These are phyloP conservation scores for Anastrepha obliqua DNA, from an alignment of 1,140 invertebrate genomes.

Conservation along the genomic window DNA sequence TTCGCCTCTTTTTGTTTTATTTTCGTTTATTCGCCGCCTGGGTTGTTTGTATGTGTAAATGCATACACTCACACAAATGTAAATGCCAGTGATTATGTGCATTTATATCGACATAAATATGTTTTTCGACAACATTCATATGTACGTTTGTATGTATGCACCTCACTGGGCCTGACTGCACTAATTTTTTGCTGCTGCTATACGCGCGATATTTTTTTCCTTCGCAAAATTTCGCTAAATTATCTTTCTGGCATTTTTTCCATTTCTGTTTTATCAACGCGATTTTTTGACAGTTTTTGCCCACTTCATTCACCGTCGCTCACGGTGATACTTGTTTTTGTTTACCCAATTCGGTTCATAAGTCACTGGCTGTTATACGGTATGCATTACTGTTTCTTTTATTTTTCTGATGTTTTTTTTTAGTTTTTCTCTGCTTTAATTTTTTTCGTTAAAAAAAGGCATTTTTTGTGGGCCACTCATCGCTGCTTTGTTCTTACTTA, in stretches of 20 bases:
- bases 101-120: no score
- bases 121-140: neutral
- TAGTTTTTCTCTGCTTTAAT: neutral
- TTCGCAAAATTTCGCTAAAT: slow-evolving; percentile 31
- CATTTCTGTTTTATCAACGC: slow-evolving; percentile 4
- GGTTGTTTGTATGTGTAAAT: slow-evolving; percentile 13
- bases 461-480: slow-evolving; percentile 26
- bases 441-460: neutral
- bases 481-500: slow-evolving; percentile 35
- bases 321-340: slow-evolving; percentile 8
- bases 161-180: neutral
- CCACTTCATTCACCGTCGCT: slow-evolving; percentile 45
- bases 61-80: neutral
- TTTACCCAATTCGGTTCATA: slow-evolving; percentile 51
- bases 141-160: neutral
- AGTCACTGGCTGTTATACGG: slow-evolving; percentile 42
- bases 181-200: slow-evolving; percentile 45
- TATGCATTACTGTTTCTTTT: slow-evolving; percentile 6
- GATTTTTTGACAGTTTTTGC: slow-evolving; percentile 24
- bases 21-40: neutral
- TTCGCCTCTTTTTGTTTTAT: neutral
- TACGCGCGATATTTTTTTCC: slow-evolving; percentile 18
- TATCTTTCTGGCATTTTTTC: slow-evolving; percentile 31
- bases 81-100: neutral
- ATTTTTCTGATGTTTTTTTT: neutral